Conservation (phyloP, 2,113 vertebrate species). For the Etia nguti region DNA sequence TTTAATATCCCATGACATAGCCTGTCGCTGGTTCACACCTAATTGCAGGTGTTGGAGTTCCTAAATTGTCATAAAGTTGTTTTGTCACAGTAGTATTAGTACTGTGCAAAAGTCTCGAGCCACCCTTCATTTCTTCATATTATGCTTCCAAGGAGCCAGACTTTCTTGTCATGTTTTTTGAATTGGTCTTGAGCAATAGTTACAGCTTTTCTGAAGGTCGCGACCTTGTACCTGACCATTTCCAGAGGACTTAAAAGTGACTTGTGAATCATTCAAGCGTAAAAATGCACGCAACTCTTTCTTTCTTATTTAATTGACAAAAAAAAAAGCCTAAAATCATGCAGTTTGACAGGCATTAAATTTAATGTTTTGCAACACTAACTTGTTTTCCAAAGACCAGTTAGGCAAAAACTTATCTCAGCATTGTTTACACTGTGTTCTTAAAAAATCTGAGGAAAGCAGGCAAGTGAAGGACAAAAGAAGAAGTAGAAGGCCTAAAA, state of each 20-base stretch:
- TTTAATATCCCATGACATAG: neutral
- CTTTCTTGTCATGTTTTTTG: neutral
- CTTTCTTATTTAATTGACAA: neutral
- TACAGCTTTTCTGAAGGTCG: neutral
- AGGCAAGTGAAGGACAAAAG: neutral
- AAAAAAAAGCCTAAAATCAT: neutral
- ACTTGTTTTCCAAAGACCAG: no score
- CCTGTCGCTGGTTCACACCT: neutral
- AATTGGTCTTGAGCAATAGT: neutral
- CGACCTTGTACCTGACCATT: neutral
- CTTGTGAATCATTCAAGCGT: neutral
- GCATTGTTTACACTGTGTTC: neutral
- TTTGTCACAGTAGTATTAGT: neutral
- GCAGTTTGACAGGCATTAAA: neutral
- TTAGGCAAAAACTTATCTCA: no score
- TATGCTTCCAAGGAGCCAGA: neutral
- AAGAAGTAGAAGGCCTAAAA: neutral
- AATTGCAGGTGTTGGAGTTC: neutral
- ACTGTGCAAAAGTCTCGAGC: neutral
- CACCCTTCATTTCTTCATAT: neutral
- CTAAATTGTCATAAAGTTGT: neutral
- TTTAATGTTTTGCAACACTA: no score
- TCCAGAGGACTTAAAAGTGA: neutral
- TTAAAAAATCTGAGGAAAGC: neutral
- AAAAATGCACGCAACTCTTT: neutral